phyloP scores from a whole-genome alignment of 2,888 invertebrate genomes.

The Ectemnius cavifrons region DNA sequence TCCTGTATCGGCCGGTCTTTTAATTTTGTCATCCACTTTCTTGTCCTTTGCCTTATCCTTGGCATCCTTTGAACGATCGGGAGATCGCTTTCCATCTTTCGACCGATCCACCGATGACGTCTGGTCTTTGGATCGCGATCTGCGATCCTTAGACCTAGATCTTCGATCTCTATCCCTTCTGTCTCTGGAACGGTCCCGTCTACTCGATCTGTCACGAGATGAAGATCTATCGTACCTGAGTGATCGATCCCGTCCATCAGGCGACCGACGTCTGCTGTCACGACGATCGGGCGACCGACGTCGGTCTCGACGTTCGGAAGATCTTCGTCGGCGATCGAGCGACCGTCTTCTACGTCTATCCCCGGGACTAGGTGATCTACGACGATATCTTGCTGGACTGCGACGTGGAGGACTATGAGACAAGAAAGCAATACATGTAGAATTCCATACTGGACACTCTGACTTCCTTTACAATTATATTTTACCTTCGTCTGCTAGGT shows the following conservation, averaged over 20 bases:
- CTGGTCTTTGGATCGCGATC: conserved; percentile 76
- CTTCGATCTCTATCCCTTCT: conserved; percentile 75
- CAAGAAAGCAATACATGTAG: conserved; percentile 20
- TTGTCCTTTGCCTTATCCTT: conserved; percentile 72
- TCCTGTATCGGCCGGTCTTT: conserved; percentile 64
- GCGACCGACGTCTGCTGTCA: conserved; percentile 72
- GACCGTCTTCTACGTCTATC: conserved; percentile 71
- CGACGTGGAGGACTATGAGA: conserved; percentile 71
- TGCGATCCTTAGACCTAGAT: conserved; percentile 74
- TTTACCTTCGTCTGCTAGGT: conserved; percentile 74
- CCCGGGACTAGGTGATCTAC: conserved; percentile 74
- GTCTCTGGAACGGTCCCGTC: conserved; percentile 74
- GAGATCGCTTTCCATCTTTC: conserved; percentile 72
- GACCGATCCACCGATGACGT: conserved; percentile 68
- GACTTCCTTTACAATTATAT: neutral
- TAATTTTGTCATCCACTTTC: conserved; percentile 69
- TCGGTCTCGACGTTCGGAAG: conserved; percentile 72
- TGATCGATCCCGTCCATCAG: conserved; percentile 70
- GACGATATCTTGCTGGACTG: conserved; percentile 73
- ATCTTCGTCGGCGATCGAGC: conserved; percentile 72
- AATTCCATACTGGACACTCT: neutral
- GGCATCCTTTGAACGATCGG: conserved; percentile 68
- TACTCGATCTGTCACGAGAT: conserved; percentile 75
- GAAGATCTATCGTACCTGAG: conserved; percentile 74
- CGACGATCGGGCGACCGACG: conserved; percentile 72